Conservation (phyloP, 2,797 vertebrate species). For the Ptychobarbus kaznakovi region DNA sequence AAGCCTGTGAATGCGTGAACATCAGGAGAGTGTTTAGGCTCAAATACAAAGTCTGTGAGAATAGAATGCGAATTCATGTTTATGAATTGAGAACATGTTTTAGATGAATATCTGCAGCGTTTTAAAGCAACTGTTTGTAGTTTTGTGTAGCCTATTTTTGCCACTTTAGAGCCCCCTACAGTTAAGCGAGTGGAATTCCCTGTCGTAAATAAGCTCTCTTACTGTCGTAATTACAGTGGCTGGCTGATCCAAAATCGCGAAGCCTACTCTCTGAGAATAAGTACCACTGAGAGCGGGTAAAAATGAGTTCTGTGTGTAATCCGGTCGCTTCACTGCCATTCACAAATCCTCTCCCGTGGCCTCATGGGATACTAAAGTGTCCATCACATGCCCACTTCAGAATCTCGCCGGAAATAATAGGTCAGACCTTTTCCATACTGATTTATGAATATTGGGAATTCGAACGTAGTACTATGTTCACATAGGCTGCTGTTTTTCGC, state of each 20-base stretch:
- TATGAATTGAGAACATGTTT: not conserved
- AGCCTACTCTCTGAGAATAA: not conserved
- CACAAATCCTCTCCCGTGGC: too few relatives aligned
- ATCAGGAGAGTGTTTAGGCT: slow-evolving; percentile 18
- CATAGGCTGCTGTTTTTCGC: not conserved
- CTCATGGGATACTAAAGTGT: not conserved
- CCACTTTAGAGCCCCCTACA: not conserved
- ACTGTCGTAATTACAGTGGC: not conserved
- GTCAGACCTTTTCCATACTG: too few relatives aligned
- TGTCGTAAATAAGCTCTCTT: not conserved
- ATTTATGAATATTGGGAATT: too few relatives aligned
- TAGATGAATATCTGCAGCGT: not conserved
- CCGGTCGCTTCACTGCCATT: too few relatives aligned
- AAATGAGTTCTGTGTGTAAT: too few relatives aligned
- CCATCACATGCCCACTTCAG: not conserved
- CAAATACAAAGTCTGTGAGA: slow-evolving; percentile 18
- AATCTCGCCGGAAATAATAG: not conserved
- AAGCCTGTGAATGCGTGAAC: not conserved
- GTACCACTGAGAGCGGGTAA: not conserved
- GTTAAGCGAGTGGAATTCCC: not conserved
- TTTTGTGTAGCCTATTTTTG: not conserved
- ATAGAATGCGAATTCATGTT: slow-evolving; percentile 25
- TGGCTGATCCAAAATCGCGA: not conserved
- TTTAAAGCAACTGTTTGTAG: slow-evolving; percentile 1
- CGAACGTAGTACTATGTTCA: too few relatives aligned